These are phyloP conservation scores for Dyspetes luteomarginatus DNA, from an alignment of 2,888 invertebrate species.

Conservation along the genomic window DNA sequence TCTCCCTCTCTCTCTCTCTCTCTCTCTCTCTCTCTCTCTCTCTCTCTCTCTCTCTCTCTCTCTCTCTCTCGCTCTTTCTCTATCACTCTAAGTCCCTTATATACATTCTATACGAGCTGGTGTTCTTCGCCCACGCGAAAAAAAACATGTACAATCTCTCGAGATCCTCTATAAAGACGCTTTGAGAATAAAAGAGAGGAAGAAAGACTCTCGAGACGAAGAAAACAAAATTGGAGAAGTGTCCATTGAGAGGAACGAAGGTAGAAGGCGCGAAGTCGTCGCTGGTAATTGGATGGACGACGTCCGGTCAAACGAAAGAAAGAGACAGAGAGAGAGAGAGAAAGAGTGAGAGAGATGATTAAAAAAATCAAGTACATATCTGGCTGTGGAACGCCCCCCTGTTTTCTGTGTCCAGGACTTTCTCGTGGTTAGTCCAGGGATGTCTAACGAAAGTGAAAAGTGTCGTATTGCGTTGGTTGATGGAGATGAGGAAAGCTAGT, in stretches of 20 bases:
- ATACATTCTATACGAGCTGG: neutral
- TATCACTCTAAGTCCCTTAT: conserved; percentile 36
- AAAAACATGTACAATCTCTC: neutral
- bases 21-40: too few relatives aligned
- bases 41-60: too few relatives aligned
- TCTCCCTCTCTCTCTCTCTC: too few relatives aligned
- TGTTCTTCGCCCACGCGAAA: conserved; percentile 58
- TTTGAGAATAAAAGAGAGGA: conserved; percentile 49
- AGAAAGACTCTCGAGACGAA: neutral
- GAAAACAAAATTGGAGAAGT: conserved; percentile 50
- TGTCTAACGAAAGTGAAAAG: conserved; percentile 22
- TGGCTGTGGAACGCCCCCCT: neutral
- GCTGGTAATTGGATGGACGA: conserved; percentile 63
- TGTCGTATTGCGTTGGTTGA: neutral
- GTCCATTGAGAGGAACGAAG: conserved; percentile 48
- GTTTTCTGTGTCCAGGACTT: neutral
- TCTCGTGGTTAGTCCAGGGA: neutral
- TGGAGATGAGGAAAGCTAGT: neutral
- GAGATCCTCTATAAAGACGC: conserved; percentile 18
- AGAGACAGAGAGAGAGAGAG: too few relatives aligned
- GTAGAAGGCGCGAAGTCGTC: conserved; percentile 49
- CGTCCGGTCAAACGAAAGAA: conserved; percentile 54
- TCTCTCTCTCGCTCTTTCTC: too few relatives aligned
- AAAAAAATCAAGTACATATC: conserved; percentile 28
- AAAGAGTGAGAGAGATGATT: neutral